phyloP scores from a whole-genome alignment of 2,888 invertebrate genomes.

The Tiliacea citrago region DNA sequence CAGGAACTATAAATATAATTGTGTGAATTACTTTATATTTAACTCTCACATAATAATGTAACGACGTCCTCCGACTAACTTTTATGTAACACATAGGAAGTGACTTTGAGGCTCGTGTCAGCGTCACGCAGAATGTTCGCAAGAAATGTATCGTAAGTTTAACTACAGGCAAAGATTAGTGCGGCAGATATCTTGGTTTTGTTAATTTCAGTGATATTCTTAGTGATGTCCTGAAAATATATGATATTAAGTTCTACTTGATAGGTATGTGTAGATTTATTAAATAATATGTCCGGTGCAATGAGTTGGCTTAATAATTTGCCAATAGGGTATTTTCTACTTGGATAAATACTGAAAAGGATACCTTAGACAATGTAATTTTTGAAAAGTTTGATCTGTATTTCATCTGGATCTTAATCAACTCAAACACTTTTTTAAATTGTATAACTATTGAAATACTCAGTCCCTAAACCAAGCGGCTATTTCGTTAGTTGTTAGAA shows the following conservation, averaged over 20 bases:
- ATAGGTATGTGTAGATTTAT: neutral
- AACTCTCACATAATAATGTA: conserved; percentile 22
- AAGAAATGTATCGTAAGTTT: conserved; percentile 57
- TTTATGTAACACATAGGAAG: conserved; percentile 64
- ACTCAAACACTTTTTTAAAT: conserved; percentile 1
- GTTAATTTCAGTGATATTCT: neutral
- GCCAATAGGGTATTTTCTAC: neutral
- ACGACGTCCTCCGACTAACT: conserved; percentile 29
- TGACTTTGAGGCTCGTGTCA: conserved; percentile 42
- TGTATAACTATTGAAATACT: neutral
- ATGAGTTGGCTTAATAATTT: neutral
- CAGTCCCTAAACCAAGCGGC: conserved; percentile 18
- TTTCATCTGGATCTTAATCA: neutral
- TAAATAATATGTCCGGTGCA: neutral
- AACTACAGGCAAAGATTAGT: conserved; percentile 51
- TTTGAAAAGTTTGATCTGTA: neutral
- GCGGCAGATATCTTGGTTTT: conserved; percentile 19
- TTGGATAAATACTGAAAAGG: neutral
- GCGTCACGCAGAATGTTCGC: conserved; percentile 44
- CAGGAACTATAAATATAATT: conserved; percentile 17
- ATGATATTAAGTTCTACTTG: neutral
- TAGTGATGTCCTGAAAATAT: neutral
- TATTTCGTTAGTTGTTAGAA: conserved; percentile 17
- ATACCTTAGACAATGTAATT: neutral
- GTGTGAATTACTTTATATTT: conserved; percentile 41